Evolutionary conservation across 2,888 invertebrate genomes (phyloP).

Genomic region (Latrodectus hesperus): DNA sequence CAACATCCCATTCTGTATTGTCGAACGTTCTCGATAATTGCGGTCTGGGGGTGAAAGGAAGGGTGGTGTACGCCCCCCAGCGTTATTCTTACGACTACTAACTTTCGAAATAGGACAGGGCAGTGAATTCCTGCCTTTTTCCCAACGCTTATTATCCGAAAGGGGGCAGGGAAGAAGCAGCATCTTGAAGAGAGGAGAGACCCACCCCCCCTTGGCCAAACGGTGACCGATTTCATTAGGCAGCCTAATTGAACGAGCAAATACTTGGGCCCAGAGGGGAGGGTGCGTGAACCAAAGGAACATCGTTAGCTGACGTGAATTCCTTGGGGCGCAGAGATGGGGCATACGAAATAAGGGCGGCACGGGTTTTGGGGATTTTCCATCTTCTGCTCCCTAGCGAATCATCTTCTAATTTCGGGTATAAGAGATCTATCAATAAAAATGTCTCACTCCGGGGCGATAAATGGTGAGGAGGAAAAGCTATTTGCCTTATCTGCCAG

Average conservation of each 20-base stretch:
- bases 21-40: slow-evolving; percentile 42
- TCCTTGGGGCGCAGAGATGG: slow-evolving; percentile 52
- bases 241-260: slow-evolving; percentile 70
- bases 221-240: slow-evolving; percentile 70
- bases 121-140: slow-evolving; percentile 10
- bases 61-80: not conserved
- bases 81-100: slow-evolving; percentile 1
- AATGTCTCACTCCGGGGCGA: not conserved
- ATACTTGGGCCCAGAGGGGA: slow-evolving; percentile 57
- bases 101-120: slow-evolving; percentile 10
- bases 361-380: no score
- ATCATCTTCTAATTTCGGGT: no score
- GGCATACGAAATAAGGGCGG: slow-evolving; percentile 47
- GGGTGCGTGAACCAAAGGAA: slow-evolving; percentile 48
- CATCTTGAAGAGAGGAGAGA: slow-evolving; percentile 7
- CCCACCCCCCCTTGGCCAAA: slow-evolving; percentile 45
- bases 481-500: not conserved
- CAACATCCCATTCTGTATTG: slow-evolving; percentile 24
- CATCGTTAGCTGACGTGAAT: slow-evolving; percentile 53
- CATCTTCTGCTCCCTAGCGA: no score
- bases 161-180: not conserved
- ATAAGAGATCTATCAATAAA: not conserved
- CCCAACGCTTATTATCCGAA: slow-evolving; percentile 56
- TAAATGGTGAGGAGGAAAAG: not conserved
- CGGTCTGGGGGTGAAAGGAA: not conserved